These are phyloP conservation scores for Limenitis camilla DNA, from an alignment of 2,888 invertebrate species.

Conservation along the genomic window DNA sequence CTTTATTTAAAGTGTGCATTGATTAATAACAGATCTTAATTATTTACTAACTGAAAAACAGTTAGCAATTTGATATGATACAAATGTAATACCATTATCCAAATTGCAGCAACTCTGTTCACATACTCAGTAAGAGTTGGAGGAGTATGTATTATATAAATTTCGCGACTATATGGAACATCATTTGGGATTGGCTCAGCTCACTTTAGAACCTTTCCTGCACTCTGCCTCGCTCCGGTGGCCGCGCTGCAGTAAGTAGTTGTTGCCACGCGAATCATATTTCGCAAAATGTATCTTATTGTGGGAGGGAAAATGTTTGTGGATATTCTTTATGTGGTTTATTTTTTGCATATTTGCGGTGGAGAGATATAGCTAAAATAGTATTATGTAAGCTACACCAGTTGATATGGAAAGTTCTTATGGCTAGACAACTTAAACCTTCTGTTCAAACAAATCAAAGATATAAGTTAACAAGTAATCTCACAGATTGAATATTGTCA, in stretches of 20 bases:
- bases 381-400: too few relatives aligned
- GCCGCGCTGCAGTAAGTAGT: slow-evolving; percentile 26
- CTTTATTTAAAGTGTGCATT: too few relatives aligned
- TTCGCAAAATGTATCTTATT: slow-evolving; percentile 5
- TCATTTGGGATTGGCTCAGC: slow-evolving; percentile 50
- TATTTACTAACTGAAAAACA: too few relatives aligned
- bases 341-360: background rate
- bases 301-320: background rate
- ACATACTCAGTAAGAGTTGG: slow-evolving; percentile 27
- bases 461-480: too few relatives aligned
- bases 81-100: background rate
- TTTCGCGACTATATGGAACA: slow-evolving; percentile 33
- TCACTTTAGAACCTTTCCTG: slow-evolving; percentile 49
- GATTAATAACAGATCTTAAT: too few relatives aligned
- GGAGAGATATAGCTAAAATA: too few relatives aligned
- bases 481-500: too few relatives aligned
- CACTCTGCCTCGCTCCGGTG: slow-evolving; percentile 38
- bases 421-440: too few relatives aligned
- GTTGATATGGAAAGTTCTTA: too few relatives aligned
- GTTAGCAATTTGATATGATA: background rate
- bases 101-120: slow-evolving; percentile 22
- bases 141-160: slow-evolving; percentile 21
- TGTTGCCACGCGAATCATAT: slow-evolving; percentile 13
- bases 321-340: background rate
- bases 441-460: too few relatives aligned